These are phyloP conservation scores for Dromas ardeola DNA, from an alignment of 2,113 vertebrate species.

Conservation along the genomic window DNA sequence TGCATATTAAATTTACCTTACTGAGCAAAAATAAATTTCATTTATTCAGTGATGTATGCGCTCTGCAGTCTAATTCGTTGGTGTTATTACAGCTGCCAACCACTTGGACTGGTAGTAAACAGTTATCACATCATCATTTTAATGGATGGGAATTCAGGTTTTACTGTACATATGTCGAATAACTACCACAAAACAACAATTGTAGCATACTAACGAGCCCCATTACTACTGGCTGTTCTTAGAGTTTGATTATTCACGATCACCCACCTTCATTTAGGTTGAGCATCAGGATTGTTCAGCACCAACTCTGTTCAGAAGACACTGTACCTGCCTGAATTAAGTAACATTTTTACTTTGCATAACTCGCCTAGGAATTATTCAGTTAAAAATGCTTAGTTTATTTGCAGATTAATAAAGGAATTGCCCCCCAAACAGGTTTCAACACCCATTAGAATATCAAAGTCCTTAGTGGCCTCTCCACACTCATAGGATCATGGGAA, in stretches of 20 bases:
- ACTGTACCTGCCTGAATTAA: not conserved
- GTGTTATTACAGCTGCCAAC: not conserved
- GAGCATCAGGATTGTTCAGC: not conserved
- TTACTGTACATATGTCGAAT: not conserved
- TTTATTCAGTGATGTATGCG: not conserved
- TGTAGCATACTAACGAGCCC: not conserved
- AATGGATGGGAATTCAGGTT: not conserved
- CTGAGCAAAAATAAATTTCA: not conserved
- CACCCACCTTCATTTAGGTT: not conserved
- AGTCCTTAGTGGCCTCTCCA: not conserved
- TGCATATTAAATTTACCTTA: not conserved
- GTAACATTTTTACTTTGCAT: not conserved
- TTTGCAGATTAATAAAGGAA: not conserved
- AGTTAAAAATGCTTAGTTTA: not conserved
- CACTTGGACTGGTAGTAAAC: not conserved
- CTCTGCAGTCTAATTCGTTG: not conserved
- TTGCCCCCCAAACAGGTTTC: not conserved
- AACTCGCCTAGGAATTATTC: not conserved
- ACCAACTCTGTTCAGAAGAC: not conserved
- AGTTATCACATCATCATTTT: not conserved
- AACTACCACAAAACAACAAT: not conserved
- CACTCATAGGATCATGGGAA: not conserved
- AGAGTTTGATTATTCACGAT: not conserved
- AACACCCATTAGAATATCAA: not conserved
- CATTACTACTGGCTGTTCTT: not conserved